A percentile compares a stretch with the other conserved stretches of the same genome.
Evolutionary conservation across 1,140 invertebrate species (phyloP).

Genomic region (Ruditapes philippinarum): DNA sequence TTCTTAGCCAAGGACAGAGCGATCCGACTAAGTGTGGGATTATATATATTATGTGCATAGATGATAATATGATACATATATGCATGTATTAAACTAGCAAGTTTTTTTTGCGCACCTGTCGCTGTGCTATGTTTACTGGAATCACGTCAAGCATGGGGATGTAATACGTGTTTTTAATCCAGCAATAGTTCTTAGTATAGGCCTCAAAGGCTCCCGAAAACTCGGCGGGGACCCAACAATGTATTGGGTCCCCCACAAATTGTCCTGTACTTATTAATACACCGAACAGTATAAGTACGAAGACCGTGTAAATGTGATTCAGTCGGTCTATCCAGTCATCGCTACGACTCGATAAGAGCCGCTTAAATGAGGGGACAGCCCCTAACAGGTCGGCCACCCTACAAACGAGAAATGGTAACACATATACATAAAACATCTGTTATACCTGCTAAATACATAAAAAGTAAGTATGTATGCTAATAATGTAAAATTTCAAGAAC

Average conservation of each 20-base stretch:
- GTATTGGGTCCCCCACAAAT: slow-evolving; percentile 85
- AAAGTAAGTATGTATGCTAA: too few species aligned
- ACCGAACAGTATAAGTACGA: slow-evolving; percentile 78
- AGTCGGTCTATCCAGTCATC: slow-evolving; percentile 82
- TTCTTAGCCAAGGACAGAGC: not conserved
- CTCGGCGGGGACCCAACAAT: slow-evolving; percentile 84
- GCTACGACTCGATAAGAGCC: slow-evolving; percentile 70
- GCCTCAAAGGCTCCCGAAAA: slow-evolving; percentile 78
- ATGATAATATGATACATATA: not conserved
- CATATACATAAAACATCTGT: too few species aligned
- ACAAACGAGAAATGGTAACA: slow-evolving; percentile 35
- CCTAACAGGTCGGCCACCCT: slow-evolving; percentile 75
- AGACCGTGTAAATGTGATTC: slow-evolving; percentile 80
- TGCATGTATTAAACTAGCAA: not conserved
- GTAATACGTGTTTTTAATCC: slow-evolving; percentile 87
- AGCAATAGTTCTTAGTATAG: slow-evolving; percentile 85
- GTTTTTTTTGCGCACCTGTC: slow-evolving; percentile 14
- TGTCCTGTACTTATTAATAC: slow-evolving; percentile 81
- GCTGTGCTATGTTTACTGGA: slow-evolving; percentile 59
- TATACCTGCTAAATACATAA: too few species aligned
- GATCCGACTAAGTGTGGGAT: not conserved
- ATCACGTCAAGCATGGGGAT: slow-evolving; percentile 87
- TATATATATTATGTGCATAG: not conserved
- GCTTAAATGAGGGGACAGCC: slow-evolving; percentile 76
- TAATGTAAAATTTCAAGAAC: too few species aligned